These are phyloP conservation scores for Thaleichthys pacificus DNA, from an alignment of 2,797 vertebrate species.

Conservation along the genomic window DNA sequence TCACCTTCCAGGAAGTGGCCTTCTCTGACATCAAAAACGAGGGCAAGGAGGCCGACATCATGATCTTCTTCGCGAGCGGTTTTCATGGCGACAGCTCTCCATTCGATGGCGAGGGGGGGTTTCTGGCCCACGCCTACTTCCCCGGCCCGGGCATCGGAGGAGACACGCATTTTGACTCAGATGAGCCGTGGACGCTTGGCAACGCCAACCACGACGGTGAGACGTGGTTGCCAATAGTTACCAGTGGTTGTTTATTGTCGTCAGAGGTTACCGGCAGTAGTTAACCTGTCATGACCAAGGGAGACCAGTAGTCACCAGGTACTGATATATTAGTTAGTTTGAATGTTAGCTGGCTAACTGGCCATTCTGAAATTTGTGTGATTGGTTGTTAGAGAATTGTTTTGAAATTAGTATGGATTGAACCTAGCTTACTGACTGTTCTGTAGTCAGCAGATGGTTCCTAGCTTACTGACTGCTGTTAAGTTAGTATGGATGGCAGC, in stretches of 20 bases:
- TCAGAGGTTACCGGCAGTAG: neutral
- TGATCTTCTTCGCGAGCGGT: conserved; percentile 99
- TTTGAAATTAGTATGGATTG: no score
- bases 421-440: no score
- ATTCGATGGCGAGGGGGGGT: conserved; percentile 96
- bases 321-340: no score
- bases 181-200: conserved; percentile 96
- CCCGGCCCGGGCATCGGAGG: conserved; percentile 96
- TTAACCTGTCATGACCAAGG: neutral
- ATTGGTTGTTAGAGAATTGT: no score
- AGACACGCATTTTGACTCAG: conserved; percentile 97
- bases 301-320: no score
- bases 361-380: no score
- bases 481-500: no score
- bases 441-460: no score
- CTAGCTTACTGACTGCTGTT: no score
- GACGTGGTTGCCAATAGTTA: conserved; percentile 2
- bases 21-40: conserved; percentile 95
- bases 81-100: conserved; percentile 98
- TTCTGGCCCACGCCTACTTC: conserved; percentile 96
- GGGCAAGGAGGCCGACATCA: conserved; percentile 96
- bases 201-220: conserved; percentile 94
- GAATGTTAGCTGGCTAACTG: no score
- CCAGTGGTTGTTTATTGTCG: neutral
- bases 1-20: conserved; percentile 92